phyloP scores from a whole-genome alignment of 2,797 vertebrate genomes.

The Rallus crepitans region DNA sequence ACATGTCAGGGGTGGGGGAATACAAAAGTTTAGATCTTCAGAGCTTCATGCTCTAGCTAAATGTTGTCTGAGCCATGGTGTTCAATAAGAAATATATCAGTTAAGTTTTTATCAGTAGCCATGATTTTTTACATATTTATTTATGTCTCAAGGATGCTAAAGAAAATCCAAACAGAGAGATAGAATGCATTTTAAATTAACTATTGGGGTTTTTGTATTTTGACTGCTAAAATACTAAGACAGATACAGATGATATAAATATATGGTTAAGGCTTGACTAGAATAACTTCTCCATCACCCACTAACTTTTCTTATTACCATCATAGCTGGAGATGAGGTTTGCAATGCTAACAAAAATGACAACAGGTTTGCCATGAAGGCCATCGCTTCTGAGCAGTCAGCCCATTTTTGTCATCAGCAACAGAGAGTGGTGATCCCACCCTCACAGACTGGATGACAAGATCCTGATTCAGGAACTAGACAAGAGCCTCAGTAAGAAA shows the following conservation, averaged over 20 bases:
- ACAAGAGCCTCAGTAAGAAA: neutral
- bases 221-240: neutral
- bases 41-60: neutral
- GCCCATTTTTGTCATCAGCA: neutral
- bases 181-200: neutral
- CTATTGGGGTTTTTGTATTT: neutral
- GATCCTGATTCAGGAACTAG: neutral
- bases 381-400: neutral
- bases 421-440: neutral
- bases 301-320: neutral
- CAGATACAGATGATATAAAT: neutral
- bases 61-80: accelerated
- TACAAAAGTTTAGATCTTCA: neutral
- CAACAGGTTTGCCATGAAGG: neutral
- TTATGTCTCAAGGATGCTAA: neutral
- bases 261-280: neutral
- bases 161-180: neutral
- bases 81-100: neutral
- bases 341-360: neutral
- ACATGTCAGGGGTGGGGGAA: neutral
- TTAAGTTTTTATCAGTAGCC: neutral
- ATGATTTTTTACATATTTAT: too few relatives aligned
- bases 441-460: neutral
- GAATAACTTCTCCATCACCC: neutral
- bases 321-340: neutral